Conservation (phyloP, 2,797 vertebrate genomes). For the Melopsittacus undulatus region DNA sequence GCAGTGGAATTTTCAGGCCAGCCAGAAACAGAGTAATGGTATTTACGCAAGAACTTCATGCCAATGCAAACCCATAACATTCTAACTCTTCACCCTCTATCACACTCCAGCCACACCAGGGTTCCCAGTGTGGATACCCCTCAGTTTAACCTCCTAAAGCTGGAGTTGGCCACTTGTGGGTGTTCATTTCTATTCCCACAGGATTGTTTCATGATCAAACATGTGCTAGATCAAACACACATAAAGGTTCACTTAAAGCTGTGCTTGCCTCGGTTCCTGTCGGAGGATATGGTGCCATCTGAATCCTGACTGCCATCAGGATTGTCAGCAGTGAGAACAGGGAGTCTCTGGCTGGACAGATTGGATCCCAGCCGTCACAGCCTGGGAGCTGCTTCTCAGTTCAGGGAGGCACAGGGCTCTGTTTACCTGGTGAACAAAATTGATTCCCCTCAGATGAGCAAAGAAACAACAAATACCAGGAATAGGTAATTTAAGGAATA, state of each 20-base stretch:
- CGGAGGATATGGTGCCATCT: neutral
- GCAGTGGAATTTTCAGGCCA: neutral
- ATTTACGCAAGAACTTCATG: neutral
- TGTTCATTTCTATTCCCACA: neutral
- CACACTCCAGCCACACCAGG: neutral
- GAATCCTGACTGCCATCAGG: neutral
- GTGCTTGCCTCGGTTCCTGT: neutral
- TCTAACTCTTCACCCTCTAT: neutral
- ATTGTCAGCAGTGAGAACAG: neutral
- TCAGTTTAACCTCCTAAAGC: neutral
- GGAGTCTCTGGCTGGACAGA: constrained; percentile 7
- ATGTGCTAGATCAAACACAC: neutral
- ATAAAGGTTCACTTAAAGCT: neutral
- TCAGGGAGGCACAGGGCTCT: neutral
- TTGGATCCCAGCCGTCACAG: neutral
- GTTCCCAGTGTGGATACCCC: neutral
- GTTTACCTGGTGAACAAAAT: neutral
- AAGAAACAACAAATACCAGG: neutral
- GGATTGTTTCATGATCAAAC: neutral
- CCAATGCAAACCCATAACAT: neutral
- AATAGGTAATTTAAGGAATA: neutral
- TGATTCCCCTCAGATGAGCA: neutral
- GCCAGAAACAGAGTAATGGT: neutral
- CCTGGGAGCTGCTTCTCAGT: neutral
- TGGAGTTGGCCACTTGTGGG: rapidly evolving